Evolutionary conservation across 2,888 invertebrate genomes (phyloP).

Genomic region (Folsomia candida): DNA sequence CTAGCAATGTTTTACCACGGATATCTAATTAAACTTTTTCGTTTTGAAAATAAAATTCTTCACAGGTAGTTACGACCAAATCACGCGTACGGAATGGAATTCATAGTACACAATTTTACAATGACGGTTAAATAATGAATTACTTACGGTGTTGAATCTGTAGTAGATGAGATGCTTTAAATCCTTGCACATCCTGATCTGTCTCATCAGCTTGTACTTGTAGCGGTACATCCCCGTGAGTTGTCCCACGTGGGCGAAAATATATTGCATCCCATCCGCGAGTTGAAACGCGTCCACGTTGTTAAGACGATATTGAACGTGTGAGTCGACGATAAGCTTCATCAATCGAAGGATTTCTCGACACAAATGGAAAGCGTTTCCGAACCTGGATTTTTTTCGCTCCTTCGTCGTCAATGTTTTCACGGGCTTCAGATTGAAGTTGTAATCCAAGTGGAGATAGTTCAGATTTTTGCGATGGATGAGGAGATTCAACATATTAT

Average conservation of each 20-base stretch:
- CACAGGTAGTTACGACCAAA: too few species aligned
- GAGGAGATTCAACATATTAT: slow-evolving; percentile 98
- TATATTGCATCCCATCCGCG: slow-evolving; percentile 96
- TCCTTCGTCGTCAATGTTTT: slow-evolving; percentile 99
- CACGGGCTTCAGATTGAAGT: slow-evolving; percentile 99
- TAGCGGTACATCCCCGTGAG: slow-evolving; percentile 99
- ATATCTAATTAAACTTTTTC: too few species aligned
- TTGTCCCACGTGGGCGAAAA: slow-evolving; percentile 99
- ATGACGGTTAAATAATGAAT: neutral
- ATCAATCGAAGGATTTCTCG: slow-evolving; percentile 97
- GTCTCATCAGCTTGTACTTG: slow-evolving; percentile 97
- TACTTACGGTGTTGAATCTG: slow-evolving; percentile 88
- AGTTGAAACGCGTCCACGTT: slow-evolving; percentile 99
- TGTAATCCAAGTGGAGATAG: slow-evolving; percentile 98
- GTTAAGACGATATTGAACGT: slow-evolving; percentile 97
- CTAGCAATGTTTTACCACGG: too few species aligned
- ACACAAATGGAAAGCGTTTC: slow-evolving; percentile 98
- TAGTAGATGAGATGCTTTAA: slow-evolving; percentile 99
- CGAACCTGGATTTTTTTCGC: slow-evolving; percentile 95
- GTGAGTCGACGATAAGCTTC: slow-evolving; percentile 97
- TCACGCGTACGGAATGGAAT: neutral
- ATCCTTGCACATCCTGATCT: slow-evolving; percentile 99
- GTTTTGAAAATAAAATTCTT: too few species aligned
- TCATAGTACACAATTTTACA: neutral
- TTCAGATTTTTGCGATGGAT: slow-evolving; percentile 99